Evolutionary conservation across 2,797 vertebrate genomes (phyloP).

Genomic region (Cirrhinus mrigala): DNA sequence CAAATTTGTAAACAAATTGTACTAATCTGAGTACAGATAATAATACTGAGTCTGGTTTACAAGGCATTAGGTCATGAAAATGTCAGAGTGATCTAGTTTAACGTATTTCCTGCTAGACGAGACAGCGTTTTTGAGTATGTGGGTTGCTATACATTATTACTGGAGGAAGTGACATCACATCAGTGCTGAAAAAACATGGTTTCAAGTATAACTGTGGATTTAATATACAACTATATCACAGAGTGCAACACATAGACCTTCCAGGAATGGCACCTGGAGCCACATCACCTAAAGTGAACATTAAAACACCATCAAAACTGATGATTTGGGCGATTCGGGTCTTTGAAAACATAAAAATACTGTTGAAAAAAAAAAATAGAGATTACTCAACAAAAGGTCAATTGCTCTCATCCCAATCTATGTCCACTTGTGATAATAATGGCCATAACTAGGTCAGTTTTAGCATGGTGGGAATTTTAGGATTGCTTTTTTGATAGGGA

Average conservation of each 20-base stretch:
- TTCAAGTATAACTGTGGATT: constrained; percentile 43
- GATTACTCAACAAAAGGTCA: constrained; percentile 23
- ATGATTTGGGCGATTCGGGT: background rate
- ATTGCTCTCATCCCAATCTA: background rate
- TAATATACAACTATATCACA: constrained; percentile 40
- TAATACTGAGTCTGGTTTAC: constrained; percentile 32
- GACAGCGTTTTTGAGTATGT: background rate
- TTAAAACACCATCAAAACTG: constrained; percentile 26
- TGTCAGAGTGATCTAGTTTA: constrained; percentile 24
- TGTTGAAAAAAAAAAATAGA: constrained; percentile 5
- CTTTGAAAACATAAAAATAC: constrained; percentile 24
- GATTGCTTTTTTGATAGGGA: constrained; percentile 23
- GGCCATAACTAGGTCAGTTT: background rate
- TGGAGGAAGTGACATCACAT: constrained; percentile 4
- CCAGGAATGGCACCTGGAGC: constrained; percentile 3
- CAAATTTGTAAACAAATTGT: constrained; percentile 56
- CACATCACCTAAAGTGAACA: constrained; percentile 14
- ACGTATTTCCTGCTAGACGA: constrained; percentile 18
- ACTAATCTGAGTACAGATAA: constrained; percentile 41
- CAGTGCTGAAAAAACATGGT: constrained; percentile 38
- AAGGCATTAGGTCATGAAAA: constrained; percentile 26
- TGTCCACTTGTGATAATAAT: background rate
- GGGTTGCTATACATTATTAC: constrained; percentile 41
- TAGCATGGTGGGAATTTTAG: background rate
- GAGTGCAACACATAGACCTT: constrained; percentile 51